Evolutionary conservation across 2,113 vertebrate species (phyloP).

Genomic region (Dromas ardeola): DNA sequence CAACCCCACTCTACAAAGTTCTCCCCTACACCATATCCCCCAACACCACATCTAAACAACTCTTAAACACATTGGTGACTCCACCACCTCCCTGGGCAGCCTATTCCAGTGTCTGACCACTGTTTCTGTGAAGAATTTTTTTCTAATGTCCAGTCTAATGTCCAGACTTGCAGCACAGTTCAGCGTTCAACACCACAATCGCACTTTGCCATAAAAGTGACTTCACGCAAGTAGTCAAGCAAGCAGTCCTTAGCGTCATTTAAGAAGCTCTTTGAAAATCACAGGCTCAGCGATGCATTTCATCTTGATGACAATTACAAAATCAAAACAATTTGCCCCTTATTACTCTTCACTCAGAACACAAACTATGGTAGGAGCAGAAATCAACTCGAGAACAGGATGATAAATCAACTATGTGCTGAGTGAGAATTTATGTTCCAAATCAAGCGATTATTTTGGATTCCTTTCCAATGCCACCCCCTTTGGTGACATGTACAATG

Average conservation of each 20-base stretch:
- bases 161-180: background rate
- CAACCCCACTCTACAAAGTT: too few species aligned
- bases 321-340: background rate
- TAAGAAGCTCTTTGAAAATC: background rate
- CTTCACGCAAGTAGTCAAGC: background rate
- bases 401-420: background rate
- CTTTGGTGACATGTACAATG: background rate
- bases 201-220: background rate
- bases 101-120: too few species aligned
- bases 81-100: too few species aligned
- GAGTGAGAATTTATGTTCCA: background rate
- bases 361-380: background rate
- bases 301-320: background rate
- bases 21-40: too few species aligned
- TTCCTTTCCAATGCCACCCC: background rate
- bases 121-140: too few species aligned
- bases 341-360: background rate
- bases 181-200: background rate
- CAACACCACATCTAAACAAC: too few species aligned
- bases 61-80: too few species aligned
- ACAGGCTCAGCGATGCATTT: background rate
- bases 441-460: background rate
- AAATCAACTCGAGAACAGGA: background rate
- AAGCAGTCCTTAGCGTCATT: background rate
- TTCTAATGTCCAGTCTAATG: too few species aligned